These are phyloP conservation scores for Odontesthes bonariensis DNA, from an alignment of 2,113 vertebrate species.

Conservation along the genomic window DNA sequence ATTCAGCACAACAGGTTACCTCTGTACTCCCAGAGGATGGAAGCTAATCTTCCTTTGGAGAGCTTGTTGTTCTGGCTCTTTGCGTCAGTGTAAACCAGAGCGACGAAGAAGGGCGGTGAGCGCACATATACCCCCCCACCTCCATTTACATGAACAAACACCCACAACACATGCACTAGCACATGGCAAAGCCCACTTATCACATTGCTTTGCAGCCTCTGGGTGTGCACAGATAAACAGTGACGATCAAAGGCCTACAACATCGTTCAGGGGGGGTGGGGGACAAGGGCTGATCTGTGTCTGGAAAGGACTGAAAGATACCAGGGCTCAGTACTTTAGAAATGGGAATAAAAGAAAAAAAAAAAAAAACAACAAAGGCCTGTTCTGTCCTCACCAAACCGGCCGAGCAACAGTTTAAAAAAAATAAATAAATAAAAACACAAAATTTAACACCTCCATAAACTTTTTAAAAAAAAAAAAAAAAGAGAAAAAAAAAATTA, in stretches of 20 bases:
- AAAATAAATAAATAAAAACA: no score
- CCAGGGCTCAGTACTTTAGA: conserved; percentile 42
- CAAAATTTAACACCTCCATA: conserved; percentile 6
- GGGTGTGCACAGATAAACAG: conserved; percentile 72
- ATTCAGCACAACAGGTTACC: conserved; percentile 45
- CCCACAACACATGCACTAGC: conserved; percentile 30
- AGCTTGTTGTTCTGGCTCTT: conserved; percentile 40
- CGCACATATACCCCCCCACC: conserved; percentile 30
- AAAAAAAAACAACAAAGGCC: conserved; percentile 32
- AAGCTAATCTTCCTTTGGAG: conserved; percentile 39
- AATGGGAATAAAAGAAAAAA: conserved; percentile 36
- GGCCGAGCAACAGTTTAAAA: conserved; percentile 39
- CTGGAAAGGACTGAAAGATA: conserved; percentile 58
- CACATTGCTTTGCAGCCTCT: conserved; percentile 61
- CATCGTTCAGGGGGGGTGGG: conserved; percentile 30
- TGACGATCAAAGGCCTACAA: conserved; percentile 70
- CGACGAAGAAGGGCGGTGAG: conserved; percentile 19
- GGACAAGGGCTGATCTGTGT: conserved; percentile 51
- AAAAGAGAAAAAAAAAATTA: no score
- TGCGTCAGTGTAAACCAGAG: conserved; percentile 23
- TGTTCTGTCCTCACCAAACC: conserved; percentile 9
- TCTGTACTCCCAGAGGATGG: conserved; percentile 30
- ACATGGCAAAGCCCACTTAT: conserved; percentile 67
- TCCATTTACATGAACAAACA: conserved; percentile 55
- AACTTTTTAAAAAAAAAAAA: no score